Evolutionary conservation across 2,888 invertebrate species (phyloP).

Genomic region (Chymomyza caudatula): DNA sequence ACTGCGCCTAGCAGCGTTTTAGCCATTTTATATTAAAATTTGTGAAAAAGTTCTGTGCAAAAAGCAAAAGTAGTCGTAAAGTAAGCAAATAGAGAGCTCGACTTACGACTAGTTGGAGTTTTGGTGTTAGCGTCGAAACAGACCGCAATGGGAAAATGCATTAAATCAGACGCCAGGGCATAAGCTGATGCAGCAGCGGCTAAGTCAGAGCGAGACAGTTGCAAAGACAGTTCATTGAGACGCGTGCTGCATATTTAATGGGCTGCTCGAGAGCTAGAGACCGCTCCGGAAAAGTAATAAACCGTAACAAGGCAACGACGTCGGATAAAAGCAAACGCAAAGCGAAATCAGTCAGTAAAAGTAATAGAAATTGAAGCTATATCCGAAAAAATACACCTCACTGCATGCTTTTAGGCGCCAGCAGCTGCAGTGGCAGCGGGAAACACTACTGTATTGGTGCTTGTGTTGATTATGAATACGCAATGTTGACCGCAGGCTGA

Average conservation of each 20-base stretch:
- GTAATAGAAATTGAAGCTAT: conserved; percentile 50
- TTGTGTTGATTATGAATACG: conserved; percentile 63
- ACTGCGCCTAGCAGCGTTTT: not conserved
- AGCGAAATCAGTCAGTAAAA: conserved; percentile 62
- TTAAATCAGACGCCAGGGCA: conserved; percentile 29
- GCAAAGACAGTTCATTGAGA: conserved; percentile 32
- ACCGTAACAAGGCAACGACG: conserved; percentile 46
- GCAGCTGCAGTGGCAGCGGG: conserved; percentile 5
- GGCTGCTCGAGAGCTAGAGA: conserved; percentile 14
- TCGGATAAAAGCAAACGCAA: conserved; percentile 29
- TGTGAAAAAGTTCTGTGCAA: not conserved
- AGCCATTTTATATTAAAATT: not conserved
- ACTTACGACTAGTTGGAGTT: too few relatives aligned
- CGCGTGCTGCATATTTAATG: conserved; percentile 62
- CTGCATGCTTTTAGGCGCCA: conserved; percentile 27
- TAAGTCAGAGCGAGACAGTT: conserved; percentile 1
- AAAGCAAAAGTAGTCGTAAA: not conserved
- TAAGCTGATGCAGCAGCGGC: not conserved
- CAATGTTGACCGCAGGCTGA: conserved; percentile 50
- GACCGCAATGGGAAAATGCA: conserved; percentile 40
- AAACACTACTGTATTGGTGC: not conserved
- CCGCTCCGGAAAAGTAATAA: conserved; percentile 52
- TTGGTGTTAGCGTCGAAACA: not conserved
- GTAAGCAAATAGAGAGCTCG: too few relatives aligned
- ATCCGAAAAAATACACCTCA: conserved; percentile 7